Evolutionary conservation across 1,140 invertebrate species (phyloP), one percentile per base, ranked within the genome.

Genomic region (Sipha flava): DNA sequence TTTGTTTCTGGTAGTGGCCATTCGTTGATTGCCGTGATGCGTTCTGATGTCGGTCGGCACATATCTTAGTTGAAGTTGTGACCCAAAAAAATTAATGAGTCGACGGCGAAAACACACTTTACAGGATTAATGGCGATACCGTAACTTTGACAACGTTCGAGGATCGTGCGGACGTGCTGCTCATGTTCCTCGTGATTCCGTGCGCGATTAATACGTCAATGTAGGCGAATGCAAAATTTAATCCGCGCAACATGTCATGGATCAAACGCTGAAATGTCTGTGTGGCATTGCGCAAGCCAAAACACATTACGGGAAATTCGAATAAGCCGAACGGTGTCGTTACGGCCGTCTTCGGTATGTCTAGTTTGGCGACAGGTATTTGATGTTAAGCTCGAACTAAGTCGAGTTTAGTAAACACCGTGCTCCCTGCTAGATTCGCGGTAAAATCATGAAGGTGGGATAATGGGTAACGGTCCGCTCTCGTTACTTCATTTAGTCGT

Each of bases 11-110:
- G 85, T 14, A 29, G 40, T 14, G 77, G 47, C 45, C 80, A 81
- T 1, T 80, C 29, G 1, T 16, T 16, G 2, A 85, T 84, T n/a
- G 81, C 82, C 29, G 81, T 7, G 0, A 84, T 81, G 64, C 83
- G 83, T 4, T 83, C 82, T 0, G 77, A 26, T 0, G 82, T 80
- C 43, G 84, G 83, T 4, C 57, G 31, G 1, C 83, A 83, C 0
- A 84, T 85, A 0, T 83, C n/a, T 1, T 64, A 21, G 18, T 79
- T 80, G 4, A 86, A 81, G 10, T 29, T 16, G 81, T 85, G 83
- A 9, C 85, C 85, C 23, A 85, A 80, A 68, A 85, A 85, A 0
- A 49, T 79, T 9, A 85, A 81, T 29, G 83, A 81, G 5, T 81
- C 26, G 18, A 70, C 79, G n/a, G 83, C 84, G 47, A 85, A 84